phyloP scores from a whole-genome alignment of 2,888 invertebrate genomes.

The Graphium colonna region DNA sequence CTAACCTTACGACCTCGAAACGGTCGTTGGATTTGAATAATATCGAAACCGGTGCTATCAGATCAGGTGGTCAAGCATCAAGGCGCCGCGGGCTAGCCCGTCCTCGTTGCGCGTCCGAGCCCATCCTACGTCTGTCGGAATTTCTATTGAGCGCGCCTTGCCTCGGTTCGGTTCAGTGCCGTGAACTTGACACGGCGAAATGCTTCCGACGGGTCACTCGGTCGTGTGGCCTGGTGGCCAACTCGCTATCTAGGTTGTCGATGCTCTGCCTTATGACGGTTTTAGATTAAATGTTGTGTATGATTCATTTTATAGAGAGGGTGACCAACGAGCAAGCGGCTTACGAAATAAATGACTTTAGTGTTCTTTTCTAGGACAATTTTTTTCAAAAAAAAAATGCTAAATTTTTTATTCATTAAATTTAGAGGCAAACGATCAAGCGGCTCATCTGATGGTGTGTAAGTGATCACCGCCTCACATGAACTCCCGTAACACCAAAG shows the following conservation, averaged over 20 bases:
- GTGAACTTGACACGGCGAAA: conserved; percentile 53
- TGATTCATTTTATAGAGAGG: too few relatives aligned
- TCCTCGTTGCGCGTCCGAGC: conserved; percentile 8
- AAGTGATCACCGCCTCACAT: too few relatives aligned
- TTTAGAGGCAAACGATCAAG: too few relatives aligned
- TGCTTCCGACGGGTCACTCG: conserved; percentile 23
- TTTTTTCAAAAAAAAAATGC: too few relatives aligned
- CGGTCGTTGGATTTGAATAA: neutral
- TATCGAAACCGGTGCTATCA: neutral
- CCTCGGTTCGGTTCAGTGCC: too few relatives aligned
- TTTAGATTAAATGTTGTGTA: too few relatives aligned
- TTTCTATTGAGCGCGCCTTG: conserved; percentile 27
- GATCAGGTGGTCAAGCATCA: neutral
- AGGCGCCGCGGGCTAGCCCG: neutral
- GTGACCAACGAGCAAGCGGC: too few relatives aligned
- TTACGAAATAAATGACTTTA: too few relatives aligned
- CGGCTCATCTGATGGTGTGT: too few relatives aligned
- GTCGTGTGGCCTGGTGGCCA: conserved; percentile 8
- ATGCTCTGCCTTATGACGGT: neutral
- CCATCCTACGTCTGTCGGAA: conserved; percentile 34
- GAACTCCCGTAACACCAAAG: too few relatives aligned
- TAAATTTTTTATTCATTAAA: too few relatives aligned
- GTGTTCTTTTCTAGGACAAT: too few relatives aligned
- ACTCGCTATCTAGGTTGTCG: conserved; percentile 7
- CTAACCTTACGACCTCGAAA: neutral